These are phyloP conservation scores for rabbit (Oryctolagus cuniculus) DNA, from an alignment of 2,113 vertebrate genomes.

Conservation along the genomic window mOryCun1.1 NC_091433.1:133617001-133617500, in stretches of 20 bases:
- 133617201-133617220: conserved; percentile 7
- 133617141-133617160: neutral
- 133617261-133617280: conserved; percentile 27
- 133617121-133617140: conserved; percentile 20
- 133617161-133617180: conserved; percentile 26
- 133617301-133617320: neutral
- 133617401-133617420: conserved; percentile 33
- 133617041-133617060: conserved; percentile 66
- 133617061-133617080: conserved; percentile 14
- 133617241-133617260: neutral
- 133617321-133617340: neutral
- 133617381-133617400: conserved; percentile 39
- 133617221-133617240: neutral
- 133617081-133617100: neutral
- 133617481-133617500: conserved; percentile 29
- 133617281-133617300: conserved; percentile 32
- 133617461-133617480: conserved; percentile 6
- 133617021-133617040: neutral
- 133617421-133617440: conserved; percentile 19
- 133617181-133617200: neutral
- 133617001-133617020: conserved; percentile 35
- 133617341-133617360: neutral
- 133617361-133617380: conserved; percentile 19
- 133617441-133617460: conserved; percentile 28
- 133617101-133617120: neutral